phyloP scores from a whole-genome alignment of 2,113 vertebrate genomes.

The Strigops habroptila region DNA sequence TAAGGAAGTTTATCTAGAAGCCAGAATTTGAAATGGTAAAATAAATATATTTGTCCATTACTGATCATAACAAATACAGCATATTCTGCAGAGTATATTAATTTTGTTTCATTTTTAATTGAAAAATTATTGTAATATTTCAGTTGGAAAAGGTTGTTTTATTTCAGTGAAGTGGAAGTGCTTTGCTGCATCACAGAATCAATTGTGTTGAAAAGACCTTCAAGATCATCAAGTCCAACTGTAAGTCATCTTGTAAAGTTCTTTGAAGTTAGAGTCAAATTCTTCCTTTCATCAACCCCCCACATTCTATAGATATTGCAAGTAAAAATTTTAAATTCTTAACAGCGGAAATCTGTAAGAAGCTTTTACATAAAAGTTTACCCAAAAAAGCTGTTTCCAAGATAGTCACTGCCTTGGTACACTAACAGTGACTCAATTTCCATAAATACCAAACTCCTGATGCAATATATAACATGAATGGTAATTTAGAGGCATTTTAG shows the following conservation, averaged over 20 bases:
- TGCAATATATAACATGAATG: neutral
- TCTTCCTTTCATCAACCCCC: neutral
- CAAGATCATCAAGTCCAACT: neutral
- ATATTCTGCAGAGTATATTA: neutral
- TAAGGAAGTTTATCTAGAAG: neutral
- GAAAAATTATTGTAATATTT: neutral
- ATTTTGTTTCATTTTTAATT: neutral
- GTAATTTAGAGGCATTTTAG: neutral
- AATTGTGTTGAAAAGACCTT: neutral
- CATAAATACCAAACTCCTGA: neutral
- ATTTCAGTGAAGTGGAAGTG: neutral
- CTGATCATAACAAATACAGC: neutral
- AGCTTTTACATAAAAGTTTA: neutral
- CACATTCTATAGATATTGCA: neutral
- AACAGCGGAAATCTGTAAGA: neutral
- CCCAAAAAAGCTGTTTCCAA: neutral
- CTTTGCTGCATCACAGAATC: neutral
- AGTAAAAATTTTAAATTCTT: neutral
- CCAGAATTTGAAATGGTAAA: neutral
- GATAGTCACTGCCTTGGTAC: neutral
- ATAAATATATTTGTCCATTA: neutral
- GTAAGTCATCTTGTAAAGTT: neutral
- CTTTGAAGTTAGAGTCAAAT: neutral
- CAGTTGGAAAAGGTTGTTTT: neutral
- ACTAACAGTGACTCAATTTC: neutral